A percentile compares a stretch with the other conserved stretches of the same genome.
phyloP scores from a whole-genome alignment of 2,113 vertebrate species.

The Hypomesus transpacificus region DNA sequence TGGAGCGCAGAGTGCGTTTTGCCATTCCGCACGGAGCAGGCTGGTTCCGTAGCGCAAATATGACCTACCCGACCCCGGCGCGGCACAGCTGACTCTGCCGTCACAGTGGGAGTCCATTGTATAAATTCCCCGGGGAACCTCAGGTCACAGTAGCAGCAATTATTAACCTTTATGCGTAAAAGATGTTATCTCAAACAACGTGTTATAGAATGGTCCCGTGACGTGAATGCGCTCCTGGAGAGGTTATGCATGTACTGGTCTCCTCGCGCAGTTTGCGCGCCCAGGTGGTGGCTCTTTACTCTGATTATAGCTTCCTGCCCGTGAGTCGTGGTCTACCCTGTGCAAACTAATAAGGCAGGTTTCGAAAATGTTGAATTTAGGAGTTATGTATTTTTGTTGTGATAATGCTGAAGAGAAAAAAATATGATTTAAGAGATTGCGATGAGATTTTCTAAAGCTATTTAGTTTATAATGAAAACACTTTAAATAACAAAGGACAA shows the following conservation, averaged over 20 bases:
- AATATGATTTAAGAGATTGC: no score
- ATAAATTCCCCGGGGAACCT: conserved; percentile 56
- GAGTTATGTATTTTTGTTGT: no score
- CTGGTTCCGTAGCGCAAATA: conserved; percentile 37
- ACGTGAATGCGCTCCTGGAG: conserved; percentile 61
- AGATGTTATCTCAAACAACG: conserved; percentile 23
- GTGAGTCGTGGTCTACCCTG: no score
- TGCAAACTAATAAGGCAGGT: no score
- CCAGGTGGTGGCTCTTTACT: neutral
- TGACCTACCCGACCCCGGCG: conserved; percentile 59
- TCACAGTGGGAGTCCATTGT: conserved; percentile 60
- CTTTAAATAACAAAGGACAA: no score
- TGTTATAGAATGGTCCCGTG: conserved; percentile 29
- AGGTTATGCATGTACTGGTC: conserved; percentile 1
- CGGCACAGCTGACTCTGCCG: conserved; percentile 60
- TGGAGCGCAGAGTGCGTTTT: conserved; percentile 44
- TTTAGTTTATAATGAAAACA: no score
- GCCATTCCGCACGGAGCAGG: conserved; percentile 57
- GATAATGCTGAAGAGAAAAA: no score
- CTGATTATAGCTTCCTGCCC: neutral
- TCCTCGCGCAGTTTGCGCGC: neutral
- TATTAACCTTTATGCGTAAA: conserved; percentile 71
- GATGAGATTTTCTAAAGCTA: no score
- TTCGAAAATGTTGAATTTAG: no score
- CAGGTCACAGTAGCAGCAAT: conserved; percentile 64